A percentile compares a stretch with the other conserved stretches of the same genome.
Conservation (phyloP, 1,140 invertebrate species). For the Zaprionus ghesquierei region DNA sequence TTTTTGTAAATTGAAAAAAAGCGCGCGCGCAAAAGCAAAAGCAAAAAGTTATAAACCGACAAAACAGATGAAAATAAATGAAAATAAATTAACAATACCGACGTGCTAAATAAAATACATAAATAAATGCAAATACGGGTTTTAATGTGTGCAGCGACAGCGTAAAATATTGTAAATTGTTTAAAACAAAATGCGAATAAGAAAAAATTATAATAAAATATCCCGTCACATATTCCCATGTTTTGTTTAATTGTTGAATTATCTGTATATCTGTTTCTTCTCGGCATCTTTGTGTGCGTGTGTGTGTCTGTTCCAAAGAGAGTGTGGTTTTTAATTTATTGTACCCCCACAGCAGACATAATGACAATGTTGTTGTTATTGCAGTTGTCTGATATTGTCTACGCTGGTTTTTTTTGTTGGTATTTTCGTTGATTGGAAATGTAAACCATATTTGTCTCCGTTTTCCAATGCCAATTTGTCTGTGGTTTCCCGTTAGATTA, state of each 20-base stretch:
- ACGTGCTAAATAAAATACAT: constrained; percentile 41
- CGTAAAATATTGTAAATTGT: constrained; percentile 45
- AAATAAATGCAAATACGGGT: constrained; percentile 39
- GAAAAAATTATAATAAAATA: constrained; percentile 35
- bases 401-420: constrained; percentile 16
- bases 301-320: constrained; percentile 23
- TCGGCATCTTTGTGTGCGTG: background rate
- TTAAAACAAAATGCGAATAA: constrained; percentile 39
- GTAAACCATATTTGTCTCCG: constrained; percentile 26
- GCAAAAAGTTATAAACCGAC: constrained; percentile 19
- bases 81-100: constrained; percentile 20
- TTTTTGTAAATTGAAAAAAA: constrained; percentile 16
- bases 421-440: constrained; percentile 32
- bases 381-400: constrained; percentile 36
- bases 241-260: constrained; percentile 46
- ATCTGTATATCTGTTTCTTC: constrained; percentile 8
- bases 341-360: constrained; percentile 30
- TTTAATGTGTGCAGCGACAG: constrained; percentile 41
- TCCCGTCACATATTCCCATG: constrained; percentile 35
- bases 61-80: constrained; percentile 5
- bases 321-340: constrained; percentile 43
- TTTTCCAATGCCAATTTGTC: constrained; percentile 1
- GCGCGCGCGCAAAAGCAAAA: constrained; percentile 46
- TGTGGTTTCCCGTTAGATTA: constrained; percentile 20
- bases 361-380: constrained; percentile 21